Evolutionary conservation across 2,888 invertebrate species (phyloP), one percentile per base, ranked within the genome.

Genomic region (Erynnis tages): DNA sequence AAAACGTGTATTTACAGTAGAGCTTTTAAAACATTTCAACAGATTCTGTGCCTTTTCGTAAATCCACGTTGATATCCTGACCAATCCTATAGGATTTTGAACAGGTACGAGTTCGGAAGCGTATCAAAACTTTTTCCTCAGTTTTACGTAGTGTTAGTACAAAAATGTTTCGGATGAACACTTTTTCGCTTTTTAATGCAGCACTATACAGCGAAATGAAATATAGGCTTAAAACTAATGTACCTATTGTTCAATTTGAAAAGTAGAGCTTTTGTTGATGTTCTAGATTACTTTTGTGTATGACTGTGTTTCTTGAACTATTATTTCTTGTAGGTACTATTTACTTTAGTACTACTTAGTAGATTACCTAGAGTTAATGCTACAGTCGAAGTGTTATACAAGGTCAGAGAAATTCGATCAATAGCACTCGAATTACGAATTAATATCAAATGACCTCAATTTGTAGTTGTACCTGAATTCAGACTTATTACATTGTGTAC

Each of bases 21-120:
- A 23, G 23, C 32, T 45, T 45, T 45, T 23, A 45, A 45, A 45
- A 45, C 45, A 45, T 45, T 45, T 27, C 25, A 25, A 8, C 25
- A 25, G 16, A 27, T 23, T 30, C 34, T 8, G 21, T 11, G 16
- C 40, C 40, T 13, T 46, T 46, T 46, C 35, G 10, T 17, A 35
- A 35, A 35, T 46, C 32, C 27, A 16, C 35, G 16, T 27, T 35
- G 46, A 46, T 46, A 46, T 34, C 45, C 44, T 45, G 14, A 34
- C 46, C 34, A 46, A 46, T 46, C 35, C 46, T 11, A 32, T 25
- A 46, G 46, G 34, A 45, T 45, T 45, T 45, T 14, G 25, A 10
- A 25, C 34, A 45, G 34, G 35, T 45, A 11, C 16, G 34, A 25
- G 25, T 46, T 11, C 8, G 27, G 27, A 35, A 35, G 6, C 35